Evolutionary conservation across 1,140 invertebrate species (phyloP).

Genomic region (Cyphomyrmex costatus): DNA sequence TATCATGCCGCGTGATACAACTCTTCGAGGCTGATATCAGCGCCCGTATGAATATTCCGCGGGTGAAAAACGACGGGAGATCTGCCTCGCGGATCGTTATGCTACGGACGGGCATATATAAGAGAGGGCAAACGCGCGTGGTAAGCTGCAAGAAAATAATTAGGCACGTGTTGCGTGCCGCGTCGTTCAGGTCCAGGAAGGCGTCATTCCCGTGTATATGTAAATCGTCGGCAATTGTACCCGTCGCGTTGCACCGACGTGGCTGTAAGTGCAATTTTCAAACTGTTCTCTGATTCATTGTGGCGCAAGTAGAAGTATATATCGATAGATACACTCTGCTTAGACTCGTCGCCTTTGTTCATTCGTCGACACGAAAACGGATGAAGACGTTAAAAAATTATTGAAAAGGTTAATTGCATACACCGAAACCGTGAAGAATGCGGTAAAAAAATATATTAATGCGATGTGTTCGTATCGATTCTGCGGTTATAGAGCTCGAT

Average conservation of each 20-base stretch:
- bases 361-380: not conserved
- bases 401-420: not conserved
- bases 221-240: conserved; percentile 66
- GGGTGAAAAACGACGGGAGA: conserved; percentile 68
- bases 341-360: not conserved
- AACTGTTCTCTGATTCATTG: conserved; percentile 36
- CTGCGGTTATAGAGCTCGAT: conserved; percentile 47
- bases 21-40: not conserved
- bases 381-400: not conserved
- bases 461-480: conserved; percentile 18
- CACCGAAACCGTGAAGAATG: not conserved
- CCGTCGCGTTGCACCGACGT: not conserved
- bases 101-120: not conserved
- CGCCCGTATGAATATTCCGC: conserved; percentile 69
- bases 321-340: not conserved
- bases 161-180: conserved; percentile 80
- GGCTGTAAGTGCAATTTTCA: conserved; percentile 1
- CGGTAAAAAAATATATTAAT: not conserved
- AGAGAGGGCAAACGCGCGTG: conserved; percentile 15
- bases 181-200: conserved; percentile 57
- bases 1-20: not conserved
- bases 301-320: not conserved
- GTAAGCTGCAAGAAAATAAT: conserved; percentile 80
- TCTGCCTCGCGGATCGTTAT: conserved; percentile 63
- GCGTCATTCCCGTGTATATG: conserved; percentile 68